Conservation (phyloP, 2,888 invertebrate species). For the Polietes domitor region DNA sequence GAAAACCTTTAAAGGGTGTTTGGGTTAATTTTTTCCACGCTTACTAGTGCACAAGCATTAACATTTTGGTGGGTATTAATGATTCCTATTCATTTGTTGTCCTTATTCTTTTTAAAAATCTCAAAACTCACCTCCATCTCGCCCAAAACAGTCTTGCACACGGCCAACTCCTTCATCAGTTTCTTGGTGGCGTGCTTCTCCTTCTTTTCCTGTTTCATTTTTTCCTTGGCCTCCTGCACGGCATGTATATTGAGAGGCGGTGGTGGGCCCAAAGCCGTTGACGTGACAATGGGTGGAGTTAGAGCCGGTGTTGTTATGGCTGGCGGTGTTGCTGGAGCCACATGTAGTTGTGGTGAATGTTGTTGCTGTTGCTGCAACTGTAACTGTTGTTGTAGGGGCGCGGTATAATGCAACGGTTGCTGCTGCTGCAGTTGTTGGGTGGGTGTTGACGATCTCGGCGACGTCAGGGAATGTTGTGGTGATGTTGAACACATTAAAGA, state of each 20-base stretch:
- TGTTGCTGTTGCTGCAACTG: constrained; percentile 56
- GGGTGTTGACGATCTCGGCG: constrained; percentile 75
- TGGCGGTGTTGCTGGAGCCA: constrained; percentile 57
- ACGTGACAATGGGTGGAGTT: constrained; percentile 52
- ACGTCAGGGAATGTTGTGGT: constrained; percentile 73
- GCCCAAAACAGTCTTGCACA: constrained; percentile 90
- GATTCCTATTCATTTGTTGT: no score
- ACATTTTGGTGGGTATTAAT: no score
- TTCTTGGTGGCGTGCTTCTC: constrained; percentile 83
- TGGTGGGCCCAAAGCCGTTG: constrained; percentile 70
- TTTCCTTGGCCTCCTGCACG: constrained; percentile 80
- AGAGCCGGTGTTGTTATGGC: constrained; percentile 31
- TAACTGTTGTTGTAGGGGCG: constrained; percentile 47
- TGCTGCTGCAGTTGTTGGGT: constrained; percentile 71
- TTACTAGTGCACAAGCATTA: no score
- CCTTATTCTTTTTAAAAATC: not conserved
- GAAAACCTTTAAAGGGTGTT: no score
- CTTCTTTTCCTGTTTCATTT: constrained; percentile 80
- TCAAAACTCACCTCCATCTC: constrained; percentile 88
- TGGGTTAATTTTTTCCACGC: no score
- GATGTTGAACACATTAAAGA: constrained; percentile 64
- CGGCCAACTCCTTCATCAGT: constrained; percentile 88
- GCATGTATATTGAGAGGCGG: constrained; percentile 77
- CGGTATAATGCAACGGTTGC: constrained; percentile 41
- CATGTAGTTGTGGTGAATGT: constrained; percentile 66